phyloP scores from a whole-genome alignment of 1,140 invertebrate genomes.

The Camponotus pennsylvanicus region DNA sequence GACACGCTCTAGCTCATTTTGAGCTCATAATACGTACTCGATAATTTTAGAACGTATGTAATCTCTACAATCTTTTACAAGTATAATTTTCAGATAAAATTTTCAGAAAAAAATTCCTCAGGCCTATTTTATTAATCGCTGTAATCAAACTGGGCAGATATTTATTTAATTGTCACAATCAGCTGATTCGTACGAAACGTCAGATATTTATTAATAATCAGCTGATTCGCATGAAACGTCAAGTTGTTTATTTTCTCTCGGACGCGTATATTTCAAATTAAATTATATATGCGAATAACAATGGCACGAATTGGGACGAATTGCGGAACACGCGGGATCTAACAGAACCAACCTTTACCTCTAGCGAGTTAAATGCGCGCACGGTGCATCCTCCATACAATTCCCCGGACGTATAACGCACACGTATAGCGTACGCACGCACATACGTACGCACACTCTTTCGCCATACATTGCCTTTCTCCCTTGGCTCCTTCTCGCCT shows the following conservation, averaged over 20 bases:
- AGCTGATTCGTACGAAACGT: no score
- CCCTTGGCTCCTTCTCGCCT: conserved; percentile 25
- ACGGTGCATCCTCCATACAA: conserved; percentile 48
- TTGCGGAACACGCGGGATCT: conserved; percentile 46
- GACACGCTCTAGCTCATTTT: neutral
- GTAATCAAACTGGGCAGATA: no score
- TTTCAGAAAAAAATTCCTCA: no score
- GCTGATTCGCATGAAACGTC: neutral
- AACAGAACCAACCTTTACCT: conserved; percentile 40
- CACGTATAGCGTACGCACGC: neutral
- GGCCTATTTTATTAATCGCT: no score
- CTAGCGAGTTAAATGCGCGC: conserved; percentile 46
- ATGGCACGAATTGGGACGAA: conserved; percentile 43
- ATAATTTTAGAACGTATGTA: neutral
- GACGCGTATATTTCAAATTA: neutral
- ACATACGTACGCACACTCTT: neutral
- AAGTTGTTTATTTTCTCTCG: neutral
- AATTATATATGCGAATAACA: conserved; percentile 48
- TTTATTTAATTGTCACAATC: no score
- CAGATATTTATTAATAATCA: neutral
- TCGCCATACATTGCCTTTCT: conserved; percentile 48
- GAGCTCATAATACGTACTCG: neutral
- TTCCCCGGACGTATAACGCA: conserved; percentile 8
- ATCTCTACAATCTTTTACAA: neutral
- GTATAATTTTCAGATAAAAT: neutral